Conservation (phyloP, 2,797 vertebrate species). For the Bradypus variegatus region DNA sequence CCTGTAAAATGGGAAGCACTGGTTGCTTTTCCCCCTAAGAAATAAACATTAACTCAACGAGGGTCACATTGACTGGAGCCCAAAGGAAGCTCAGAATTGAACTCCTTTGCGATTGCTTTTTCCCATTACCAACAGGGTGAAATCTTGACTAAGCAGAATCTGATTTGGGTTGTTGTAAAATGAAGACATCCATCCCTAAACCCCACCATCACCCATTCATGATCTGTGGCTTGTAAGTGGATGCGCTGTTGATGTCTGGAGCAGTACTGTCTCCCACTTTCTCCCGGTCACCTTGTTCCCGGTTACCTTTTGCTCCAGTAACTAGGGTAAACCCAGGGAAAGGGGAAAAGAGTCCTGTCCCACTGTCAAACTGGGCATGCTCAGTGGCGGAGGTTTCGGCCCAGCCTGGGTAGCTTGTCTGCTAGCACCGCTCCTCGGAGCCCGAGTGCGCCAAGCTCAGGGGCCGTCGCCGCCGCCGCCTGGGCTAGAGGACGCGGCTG, state of each 20-base stretch:
- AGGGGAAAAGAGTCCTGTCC: background rate
- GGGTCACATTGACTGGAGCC: background rate
- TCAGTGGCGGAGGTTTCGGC: background rate
- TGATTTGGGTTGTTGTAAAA: background rate
- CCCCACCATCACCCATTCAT: rapidly evolving
- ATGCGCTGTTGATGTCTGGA: background rate
- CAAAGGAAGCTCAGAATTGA: background rate
- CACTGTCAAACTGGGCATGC: background rate
- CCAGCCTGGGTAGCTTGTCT: rapidly evolving
- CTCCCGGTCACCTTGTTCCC: background rate
- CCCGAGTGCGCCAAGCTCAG: background rate
- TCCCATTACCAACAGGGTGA: background rate
- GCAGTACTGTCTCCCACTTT: background rate
- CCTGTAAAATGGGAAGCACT: background rate
- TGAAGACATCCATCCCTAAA: background rate
- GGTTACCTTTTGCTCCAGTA: rapidly evolving
- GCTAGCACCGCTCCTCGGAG: background rate
- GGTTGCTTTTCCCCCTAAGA: background rate
- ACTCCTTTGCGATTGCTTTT: background rate
- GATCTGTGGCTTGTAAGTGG: background rate
- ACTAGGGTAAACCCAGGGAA: rapidly evolving
- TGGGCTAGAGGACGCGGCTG: background rate
- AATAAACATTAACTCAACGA: background rate
- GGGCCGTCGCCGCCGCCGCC: background rate
- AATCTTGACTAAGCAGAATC: background rate